Conservation (phyloP, 2,888 invertebrate genomes). For the Lepidocyrtinus sp. region DNA sequence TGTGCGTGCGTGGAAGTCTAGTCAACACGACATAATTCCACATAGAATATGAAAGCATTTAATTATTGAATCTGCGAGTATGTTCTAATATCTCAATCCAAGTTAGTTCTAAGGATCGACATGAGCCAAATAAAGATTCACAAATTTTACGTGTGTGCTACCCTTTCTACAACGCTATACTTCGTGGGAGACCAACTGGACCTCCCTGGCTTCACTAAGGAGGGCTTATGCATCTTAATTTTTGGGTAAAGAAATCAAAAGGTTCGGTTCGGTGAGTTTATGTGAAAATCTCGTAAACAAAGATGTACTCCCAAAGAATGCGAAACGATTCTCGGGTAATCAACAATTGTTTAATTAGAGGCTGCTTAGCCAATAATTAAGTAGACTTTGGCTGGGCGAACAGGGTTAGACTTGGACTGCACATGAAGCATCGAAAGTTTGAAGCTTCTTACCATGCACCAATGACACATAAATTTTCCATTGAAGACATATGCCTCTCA, state of each 20-base stretch:
- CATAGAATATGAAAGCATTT: slow-evolving; percentile 42
- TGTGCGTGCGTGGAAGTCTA: slow-evolving; percentile 38
- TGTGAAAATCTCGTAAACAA: not conserved
- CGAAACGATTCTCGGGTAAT: not conserved
- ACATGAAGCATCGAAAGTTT: too few relatives aligned
- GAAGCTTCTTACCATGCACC: too few relatives aligned
- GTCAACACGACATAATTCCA: slow-evolving; percentile 39
- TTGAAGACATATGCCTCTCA: not conserved
- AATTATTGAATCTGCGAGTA: slow-evolving; percentile 57
- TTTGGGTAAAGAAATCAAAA: slow-evolving; percentile 26
- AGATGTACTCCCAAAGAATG: slow-evolving; percentile 4
- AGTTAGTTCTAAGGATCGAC: not conserved
- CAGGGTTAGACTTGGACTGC: too few relatives aligned
- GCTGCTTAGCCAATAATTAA: too few relatives aligned
- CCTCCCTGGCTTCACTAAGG: slow-evolving; percentile 22
- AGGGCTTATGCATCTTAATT: not conserved
- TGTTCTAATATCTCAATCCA: slow-evolving; percentile 23
- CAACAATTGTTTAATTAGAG: too few relatives aligned
- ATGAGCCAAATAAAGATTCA: slow-evolving; percentile 28
- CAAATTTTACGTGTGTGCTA: slow-evolving; percentile 46
- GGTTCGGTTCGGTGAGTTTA: not conserved
- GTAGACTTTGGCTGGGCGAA: too few relatives aligned
- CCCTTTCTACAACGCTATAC: slow-evolving; percentile 47
- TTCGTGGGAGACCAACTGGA: slow-evolving; percentile 48
- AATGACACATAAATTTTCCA: slow-evolving; percentile 24